phyloP scores from a whole-genome alignment of 1,140 invertebrate genomes.

The Diploscapter pachys region DNA sequence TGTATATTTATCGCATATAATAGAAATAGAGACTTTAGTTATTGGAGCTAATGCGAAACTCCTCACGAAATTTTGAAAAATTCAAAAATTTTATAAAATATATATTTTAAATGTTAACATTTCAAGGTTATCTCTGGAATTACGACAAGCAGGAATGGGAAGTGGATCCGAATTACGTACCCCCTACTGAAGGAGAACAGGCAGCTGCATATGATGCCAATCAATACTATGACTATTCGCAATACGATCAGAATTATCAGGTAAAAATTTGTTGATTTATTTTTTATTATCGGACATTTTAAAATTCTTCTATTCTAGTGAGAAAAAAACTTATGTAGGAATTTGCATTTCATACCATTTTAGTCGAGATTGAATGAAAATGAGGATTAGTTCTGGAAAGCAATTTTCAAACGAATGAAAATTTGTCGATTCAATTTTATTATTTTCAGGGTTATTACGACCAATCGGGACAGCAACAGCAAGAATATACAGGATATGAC shows the following conservation, averaged over 20 bases:
- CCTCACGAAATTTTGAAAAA: background rate
- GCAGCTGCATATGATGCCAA: background rate
- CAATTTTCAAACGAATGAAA: too few species aligned
- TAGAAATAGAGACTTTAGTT: too few species aligned
- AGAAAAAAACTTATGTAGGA: too few species aligned
- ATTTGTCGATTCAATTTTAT: too few species aligned
- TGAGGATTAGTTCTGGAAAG: too few species aligned
- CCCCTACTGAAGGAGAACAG: background rate
- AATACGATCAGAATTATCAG: background rate
- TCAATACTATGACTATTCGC: conserved; percentile 27
- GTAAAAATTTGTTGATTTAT: too few species aligned
- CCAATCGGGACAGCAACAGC: conserved; percentile 7
- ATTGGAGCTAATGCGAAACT: background rate
- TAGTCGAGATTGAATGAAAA: too few species aligned
- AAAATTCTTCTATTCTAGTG: too few species aligned
- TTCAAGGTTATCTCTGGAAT: conserved; percentile 33
- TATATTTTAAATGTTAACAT: background rate
- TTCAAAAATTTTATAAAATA: background rate
- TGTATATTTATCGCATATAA: background rate
- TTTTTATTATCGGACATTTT: too few species aligned
- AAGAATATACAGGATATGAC: conserved; percentile 15
- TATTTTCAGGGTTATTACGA: conserved; percentile 1
- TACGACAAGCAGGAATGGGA: conserved; percentile 36
- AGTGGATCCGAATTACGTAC: conserved; percentile 20
- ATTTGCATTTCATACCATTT: too few species aligned